Base-by-base conservation (phyloP, 2,797 vertebrate genomes). In the Odontamblyopus rebecca region DNA sequence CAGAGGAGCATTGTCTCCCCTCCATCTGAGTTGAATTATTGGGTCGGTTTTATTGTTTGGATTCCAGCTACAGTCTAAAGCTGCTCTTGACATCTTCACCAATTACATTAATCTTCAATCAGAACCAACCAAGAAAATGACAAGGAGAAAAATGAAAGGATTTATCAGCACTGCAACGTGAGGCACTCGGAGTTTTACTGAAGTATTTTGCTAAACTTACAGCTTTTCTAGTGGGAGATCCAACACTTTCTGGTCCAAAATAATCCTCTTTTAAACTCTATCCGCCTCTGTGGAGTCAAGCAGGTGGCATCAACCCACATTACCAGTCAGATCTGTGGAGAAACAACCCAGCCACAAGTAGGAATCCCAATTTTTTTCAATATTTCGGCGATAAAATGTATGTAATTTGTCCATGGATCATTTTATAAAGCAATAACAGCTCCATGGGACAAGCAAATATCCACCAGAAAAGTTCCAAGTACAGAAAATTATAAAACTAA, bases 11-110 rank as follows among this genome's bases (percentile, higher is more conserved):
- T 89, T 90, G 91, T 92, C 86, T 89, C 74, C 12, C 4, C 67
- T 79, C 81, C 86, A 88, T 88, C 84, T 89, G 88, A 90, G 76
- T 85, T 54, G 2, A 66, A 89, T 92, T 87, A 86, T 79, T 86
- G 63, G 53, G 51, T 72, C 64, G 29, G 38, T 74, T 81, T 85
- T 67, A 73, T 77, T 85, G 79, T 82, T 80, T 79, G 63, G 61
- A 70, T 75, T 81, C 75, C 50, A 74, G 74, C 76, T 72, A 44
- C 61, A 38, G 30, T 26, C 64, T 70, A 74, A 68, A 1, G 63
- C 67, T 18, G 73, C 71, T 86, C 76, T 71, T 74, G 0, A 19
- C 65, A 50, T 81, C 74, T 68, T 27, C 68, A 67, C 23, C 61
- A 72, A 74, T 72, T 69, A 75, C 53, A 19, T 50, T 78, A 68